A percentile compares a stretch with the other conserved stretches of the same genome.
Conservation (phyloP, 53 echinoderm and acorn worm genomes). For the Temnopleurus reevesii region DNA sequence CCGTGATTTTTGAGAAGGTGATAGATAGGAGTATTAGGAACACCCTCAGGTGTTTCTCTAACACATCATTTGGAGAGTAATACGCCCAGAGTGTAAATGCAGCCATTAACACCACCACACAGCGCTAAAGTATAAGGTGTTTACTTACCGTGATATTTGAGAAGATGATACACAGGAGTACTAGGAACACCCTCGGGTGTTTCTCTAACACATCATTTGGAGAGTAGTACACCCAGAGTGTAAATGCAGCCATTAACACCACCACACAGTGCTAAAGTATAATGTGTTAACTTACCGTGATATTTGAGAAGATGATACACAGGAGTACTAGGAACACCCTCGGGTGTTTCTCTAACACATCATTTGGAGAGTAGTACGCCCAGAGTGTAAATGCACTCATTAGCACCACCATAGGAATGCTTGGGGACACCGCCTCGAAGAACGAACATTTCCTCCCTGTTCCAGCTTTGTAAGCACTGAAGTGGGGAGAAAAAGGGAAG, state of each 20-base stretch:
- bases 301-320: conserved; percentile 76
- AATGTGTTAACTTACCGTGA: conserved; percentile 68
- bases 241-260: conserved; percentile 56
- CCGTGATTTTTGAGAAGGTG: too few species aligned
- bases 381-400: conserved; percentile 62
- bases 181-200: conserved; percentile 74
- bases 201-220: conserved; percentile 72
- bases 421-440: conserved; percentile 67
- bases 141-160: conserved; percentile 89
- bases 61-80: too few species aligned
- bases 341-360: conserved; percentile 72
- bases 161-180: conserved; percentile 63
- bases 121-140: too few species aligned
- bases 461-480: conserved; percentile 76
- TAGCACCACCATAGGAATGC: conserved; percentile 57
- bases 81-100: too few species aligned
- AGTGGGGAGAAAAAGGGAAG: background rate
- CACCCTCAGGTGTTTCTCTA: too few species aligned
- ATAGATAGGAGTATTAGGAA: too few species aligned
- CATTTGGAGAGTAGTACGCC: conserved; percentile 71
- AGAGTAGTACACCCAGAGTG: conserved; percentile 72
- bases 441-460: conserved; percentile 83
- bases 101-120: too few species aligned
- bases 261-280: background rate
- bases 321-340: conserved; percentile 73